A percentile compares a stretch with the other conserved stretches of the same genome.
phyloP scores from a whole-genome alignment of 64 coral and sea anemone species.

The Montipora cactus region DNA sequence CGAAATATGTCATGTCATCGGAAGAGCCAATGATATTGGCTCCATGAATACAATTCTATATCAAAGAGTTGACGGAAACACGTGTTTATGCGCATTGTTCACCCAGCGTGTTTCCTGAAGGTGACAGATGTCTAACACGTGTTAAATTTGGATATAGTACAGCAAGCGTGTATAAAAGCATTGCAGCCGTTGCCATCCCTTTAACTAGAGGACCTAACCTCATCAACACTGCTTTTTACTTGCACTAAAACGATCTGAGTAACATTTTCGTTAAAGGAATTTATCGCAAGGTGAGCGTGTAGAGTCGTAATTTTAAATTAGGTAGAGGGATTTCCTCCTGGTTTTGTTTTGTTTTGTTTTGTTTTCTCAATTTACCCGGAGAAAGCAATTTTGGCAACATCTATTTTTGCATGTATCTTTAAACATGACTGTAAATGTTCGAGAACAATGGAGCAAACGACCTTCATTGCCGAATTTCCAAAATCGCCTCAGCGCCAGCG shows the following conservation, averaged over 20 bases:
- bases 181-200: too few species aligned
- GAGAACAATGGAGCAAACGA: background rate
- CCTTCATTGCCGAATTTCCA: background rate
- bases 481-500: background rate
- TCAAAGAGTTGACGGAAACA: background rate
- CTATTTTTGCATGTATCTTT: background rate
- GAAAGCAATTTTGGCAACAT: background rate
- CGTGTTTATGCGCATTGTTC: background rate
- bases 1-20: background rate
- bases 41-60: background rate
- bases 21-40: background rate
- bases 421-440: background rate
- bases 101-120: constrained; percentile 27
- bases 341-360: background rate
- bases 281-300: background rate
- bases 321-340: background rate
- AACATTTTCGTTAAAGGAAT: background rate
- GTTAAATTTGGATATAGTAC: background rate
- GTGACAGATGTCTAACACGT: constrained; percentile 40
- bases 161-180: too few species aligned
- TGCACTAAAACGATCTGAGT: background rate
- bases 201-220: background rate
- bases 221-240: background rate
- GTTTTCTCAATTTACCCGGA: background rate
- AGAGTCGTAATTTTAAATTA: background rate